Conservation (phyloP, 2,113 vertebrate genomes). For the Amphiprion ocellaris region DNA sequence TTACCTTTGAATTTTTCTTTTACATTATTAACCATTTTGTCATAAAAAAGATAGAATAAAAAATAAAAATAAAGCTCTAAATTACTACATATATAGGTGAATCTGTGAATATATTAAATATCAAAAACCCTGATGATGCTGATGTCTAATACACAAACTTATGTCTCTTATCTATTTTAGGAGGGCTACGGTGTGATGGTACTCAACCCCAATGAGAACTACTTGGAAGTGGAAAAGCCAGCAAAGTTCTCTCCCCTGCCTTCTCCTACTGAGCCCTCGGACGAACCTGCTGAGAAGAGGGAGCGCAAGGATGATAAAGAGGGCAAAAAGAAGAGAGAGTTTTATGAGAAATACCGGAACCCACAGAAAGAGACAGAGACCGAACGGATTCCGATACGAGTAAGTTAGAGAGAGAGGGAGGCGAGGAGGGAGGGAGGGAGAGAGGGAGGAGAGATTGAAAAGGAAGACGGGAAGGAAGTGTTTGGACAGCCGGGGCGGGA, state of each 20-base stretch:
- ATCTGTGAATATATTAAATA: not conserved
- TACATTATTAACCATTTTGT: not conserved
- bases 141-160: slow-evolving; percentile 11
- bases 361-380: slow-evolving; percentile 96
- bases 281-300: slow-evolving; percentile 96
- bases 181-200: slow-evolving; percentile 97
- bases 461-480: slow-evolving; percentile 36
- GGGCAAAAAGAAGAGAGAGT: slow-evolving; percentile 92
- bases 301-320: slow-evolving; percentile 95
- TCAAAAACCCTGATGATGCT: not conserved
- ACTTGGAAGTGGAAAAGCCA: slow-evolving; percentile 94
- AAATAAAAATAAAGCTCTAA: no score
- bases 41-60: not conserved
- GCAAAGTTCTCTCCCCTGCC: slow-evolving; percentile 78
- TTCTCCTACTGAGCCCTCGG: slow-evolving; percentile 88
- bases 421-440: slow-evolving; percentile 31
- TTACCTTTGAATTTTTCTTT: not conserved
- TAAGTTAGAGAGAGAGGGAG: slow-evolving; percentile 78
- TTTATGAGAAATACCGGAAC: slow-evolving; percentile 97
- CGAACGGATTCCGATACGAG: slow-evolving; percentile 92
- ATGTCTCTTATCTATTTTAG: slow-evolving; percentile 82
- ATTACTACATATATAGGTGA: not conserved
- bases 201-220: slow-evolving; percentile 98
- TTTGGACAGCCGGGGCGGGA: slow-evolving; percentile 38
- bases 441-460: slow-evolving; percentile 36